A percentile compares a stretch with the other conserved stretches of the same genome.
phyloP scores from a whole-genome alignment of 1,140 invertebrate genomes.

The Bradysia coprophila region DNA sequence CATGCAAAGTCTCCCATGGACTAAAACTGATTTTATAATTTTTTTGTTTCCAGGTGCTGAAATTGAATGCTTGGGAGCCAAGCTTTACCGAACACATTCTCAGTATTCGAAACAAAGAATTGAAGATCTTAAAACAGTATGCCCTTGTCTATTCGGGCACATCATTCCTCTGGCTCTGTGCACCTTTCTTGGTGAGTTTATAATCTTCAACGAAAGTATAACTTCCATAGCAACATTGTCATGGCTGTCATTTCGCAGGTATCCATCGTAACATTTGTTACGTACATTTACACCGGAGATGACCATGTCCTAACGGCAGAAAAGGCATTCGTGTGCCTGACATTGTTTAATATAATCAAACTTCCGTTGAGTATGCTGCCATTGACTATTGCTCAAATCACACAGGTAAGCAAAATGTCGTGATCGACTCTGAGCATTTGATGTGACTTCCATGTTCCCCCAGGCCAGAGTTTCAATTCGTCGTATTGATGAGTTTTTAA shows the following conservation, averaged over 20 bases:
- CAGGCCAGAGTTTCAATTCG: constrained; percentile 62
- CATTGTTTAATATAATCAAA: constrained; percentile 93
- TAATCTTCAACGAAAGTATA: too few relatives aligned
- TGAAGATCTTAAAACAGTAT: constrained; percentile 60
- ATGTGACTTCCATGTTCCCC: too few relatives aligned
- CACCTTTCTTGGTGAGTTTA: constrained; percentile 84
- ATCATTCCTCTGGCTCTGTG: constrained; percentile 91
- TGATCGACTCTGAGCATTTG: too few relatives aligned
- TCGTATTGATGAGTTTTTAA: constrained; percentile 80
- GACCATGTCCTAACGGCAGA: constrained; percentile 68
- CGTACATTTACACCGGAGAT: constrained; percentile 68
- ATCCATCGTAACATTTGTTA: constrained; percentile 80
- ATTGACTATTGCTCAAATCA: constrained; percentile 72
- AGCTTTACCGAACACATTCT: constrained; percentile 73
- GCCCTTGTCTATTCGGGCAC: constrained; percentile 78
- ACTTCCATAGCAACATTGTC: too few relatives aligned
- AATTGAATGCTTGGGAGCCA: constrained; percentile 81
- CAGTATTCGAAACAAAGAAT: constrained; percentile 67
- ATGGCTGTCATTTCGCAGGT: too few relatives aligned
- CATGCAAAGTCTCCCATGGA: too few relatives aligned
- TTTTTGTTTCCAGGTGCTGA: constrained; percentile 45
- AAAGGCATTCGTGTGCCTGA: constrained; percentile 90
- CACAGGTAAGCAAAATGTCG: constrained; percentile 60
- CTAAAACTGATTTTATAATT: too few relatives aligned
- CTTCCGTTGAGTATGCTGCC: constrained; percentile 82